These are phyloP conservation scores for Triplophysa yarkandensis DNA, from an alignment of 2,797 vertebrate genomes.

Conservation along the genomic window DNA sequence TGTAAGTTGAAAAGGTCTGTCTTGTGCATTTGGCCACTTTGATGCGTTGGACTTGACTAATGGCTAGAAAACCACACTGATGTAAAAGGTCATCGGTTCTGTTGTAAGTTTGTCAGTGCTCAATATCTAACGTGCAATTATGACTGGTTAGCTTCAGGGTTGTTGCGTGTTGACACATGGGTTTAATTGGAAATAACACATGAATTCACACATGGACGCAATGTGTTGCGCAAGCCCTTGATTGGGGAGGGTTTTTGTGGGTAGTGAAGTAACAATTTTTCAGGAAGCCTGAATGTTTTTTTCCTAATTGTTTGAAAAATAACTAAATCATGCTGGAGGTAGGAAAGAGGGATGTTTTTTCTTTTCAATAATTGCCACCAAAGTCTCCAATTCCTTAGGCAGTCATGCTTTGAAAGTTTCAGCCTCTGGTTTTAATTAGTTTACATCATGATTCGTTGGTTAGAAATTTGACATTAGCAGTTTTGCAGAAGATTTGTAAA, in stretches of 20 bases:
- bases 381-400: constrained; percentile 40
- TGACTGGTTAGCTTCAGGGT: constrained; percentile 36
- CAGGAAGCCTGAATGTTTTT: constrained; percentile 34
- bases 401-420: constrained; percentile 22
- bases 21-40: constrained; percentile 30
- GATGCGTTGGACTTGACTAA: constrained; percentile 37
- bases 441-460: constrained; percentile 47
- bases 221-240: constrained; percentile 24
- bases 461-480: constrained; percentile 47
- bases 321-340: constrained; percentile 9
- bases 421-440: constrained; percentile 56
- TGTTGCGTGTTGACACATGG: constrained; percentile 35
- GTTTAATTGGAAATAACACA: constrained; percentile 48
- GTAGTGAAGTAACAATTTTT: constrained; percentile 16
- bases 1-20: constrained; percentile 24
- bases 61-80: constrained; percentile 42
- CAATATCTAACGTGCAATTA: constrained; percentile 23
- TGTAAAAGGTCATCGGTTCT: constrained; percentile 49
- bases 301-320: constrained; percentile 14
- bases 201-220: constrained; percentile 33
- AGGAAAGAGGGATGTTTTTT: background rate
- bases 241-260: background rate
- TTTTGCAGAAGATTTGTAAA: constrained; percentile 43
- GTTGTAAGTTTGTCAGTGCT: constrained; percentile 35
- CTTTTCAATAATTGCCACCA: constrained; percentile 32